Conservation (phyloP, 2,888 invertebrate species). For the Drosophila melanosoma region DNA sequence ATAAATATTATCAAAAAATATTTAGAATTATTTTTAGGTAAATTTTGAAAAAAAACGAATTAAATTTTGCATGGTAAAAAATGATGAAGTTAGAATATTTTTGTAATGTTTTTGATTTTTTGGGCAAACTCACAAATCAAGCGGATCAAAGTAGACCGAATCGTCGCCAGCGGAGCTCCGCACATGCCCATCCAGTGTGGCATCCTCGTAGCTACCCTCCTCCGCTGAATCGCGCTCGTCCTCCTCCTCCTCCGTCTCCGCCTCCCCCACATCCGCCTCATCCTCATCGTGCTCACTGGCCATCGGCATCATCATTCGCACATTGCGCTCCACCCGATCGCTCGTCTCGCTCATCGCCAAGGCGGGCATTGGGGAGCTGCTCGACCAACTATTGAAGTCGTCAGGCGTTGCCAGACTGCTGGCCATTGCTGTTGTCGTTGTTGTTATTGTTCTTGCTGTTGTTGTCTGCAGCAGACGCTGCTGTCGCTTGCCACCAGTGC, state of each 20-base stretch:
- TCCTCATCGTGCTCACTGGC: constrained; percentile 34
- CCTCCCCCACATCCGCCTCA: constrained; percentile 40
- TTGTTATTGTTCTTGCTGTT: constrained; percentile 36
- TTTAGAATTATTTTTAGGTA: constrained; percentile 37
- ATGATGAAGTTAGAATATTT: constrained; percentile 45
- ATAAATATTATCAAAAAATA: constrained; percentile 31
- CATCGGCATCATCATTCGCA: constrained; percentile 68
- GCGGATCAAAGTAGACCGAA: constrained; percentile 82
- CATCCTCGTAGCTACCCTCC: constrained; percentile 79
- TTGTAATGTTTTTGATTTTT: constrained; percentile 20
- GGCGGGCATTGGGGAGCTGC: constrained; percentile 70
- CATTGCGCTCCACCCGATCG: constrained; percentile 82
- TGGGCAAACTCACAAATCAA: constrained; percentile 83
- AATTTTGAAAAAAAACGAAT: constrained; percentile 37
- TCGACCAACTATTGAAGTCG: constrained; percentile 50
- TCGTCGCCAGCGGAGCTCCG: constrained; percentile 79
- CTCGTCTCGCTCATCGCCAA: constrained; percentile 76
- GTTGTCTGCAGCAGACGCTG: constrained; percentile 29
- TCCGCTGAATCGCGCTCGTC: constrained; percentile 53
- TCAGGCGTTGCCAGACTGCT: constrained; percentile 57
- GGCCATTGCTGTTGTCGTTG: constrained; percentile 61
- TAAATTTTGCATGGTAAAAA: constrained; percentile 1
- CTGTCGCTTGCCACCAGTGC: constrained; percentile 44
- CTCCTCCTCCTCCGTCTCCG: constrained; percentile 23
- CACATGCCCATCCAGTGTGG: constrained; percentile 55